These are phyloP conservation scores for Ophion obscuratus DNA, from an alignment of 2,888 invertebrate species.

Conservation along the genomic window DNA sequence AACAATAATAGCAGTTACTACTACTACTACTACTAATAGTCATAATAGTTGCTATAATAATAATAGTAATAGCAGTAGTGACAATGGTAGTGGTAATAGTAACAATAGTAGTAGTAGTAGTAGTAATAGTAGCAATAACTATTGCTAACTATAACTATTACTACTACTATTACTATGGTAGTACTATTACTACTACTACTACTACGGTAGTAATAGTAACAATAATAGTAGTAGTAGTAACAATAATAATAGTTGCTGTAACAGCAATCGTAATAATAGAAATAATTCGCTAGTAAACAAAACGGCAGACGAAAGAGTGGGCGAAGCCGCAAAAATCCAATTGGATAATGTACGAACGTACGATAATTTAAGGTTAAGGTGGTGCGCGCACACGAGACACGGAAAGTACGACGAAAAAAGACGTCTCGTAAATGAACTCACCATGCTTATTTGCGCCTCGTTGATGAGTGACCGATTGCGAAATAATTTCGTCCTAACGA, in stretches of 20 bases:
- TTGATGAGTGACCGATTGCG: constrained; percentile 60
- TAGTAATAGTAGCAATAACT: too few species aligned
- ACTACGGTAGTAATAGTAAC: too few species aligned
- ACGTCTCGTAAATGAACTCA: constrained; percentile 64
- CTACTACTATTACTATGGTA: too few species aligned
- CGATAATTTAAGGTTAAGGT: constrained; percentile 41
- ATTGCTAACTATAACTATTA: too few species aligned
- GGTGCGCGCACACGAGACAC: constrained; percentile 2
- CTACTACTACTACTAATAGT: too few species aligned
- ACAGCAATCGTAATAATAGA: background rate
- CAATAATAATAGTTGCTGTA: background rate
- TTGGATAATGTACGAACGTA: background rate
- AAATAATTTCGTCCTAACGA: constrained; percentile 74
- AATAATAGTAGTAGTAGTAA: too few species aligned
- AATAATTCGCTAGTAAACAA: background rate
- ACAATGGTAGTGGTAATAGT: too few species aligned
- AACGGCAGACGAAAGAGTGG: background rate
- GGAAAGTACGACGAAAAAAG: background rate
- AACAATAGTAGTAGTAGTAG: too few species aligned
- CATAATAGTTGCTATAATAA: too few species aligned
- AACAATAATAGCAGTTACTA: too few species aligned
- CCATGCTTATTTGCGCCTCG: constrained; percentile 71
- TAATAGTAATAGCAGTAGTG: too few species aligned
- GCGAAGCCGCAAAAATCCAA: background rate
- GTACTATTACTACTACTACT: too few species aligned